Conservation (phyloP, 2,888 invertebrate genomes). For the Macrophya alboannulata region DNA sequence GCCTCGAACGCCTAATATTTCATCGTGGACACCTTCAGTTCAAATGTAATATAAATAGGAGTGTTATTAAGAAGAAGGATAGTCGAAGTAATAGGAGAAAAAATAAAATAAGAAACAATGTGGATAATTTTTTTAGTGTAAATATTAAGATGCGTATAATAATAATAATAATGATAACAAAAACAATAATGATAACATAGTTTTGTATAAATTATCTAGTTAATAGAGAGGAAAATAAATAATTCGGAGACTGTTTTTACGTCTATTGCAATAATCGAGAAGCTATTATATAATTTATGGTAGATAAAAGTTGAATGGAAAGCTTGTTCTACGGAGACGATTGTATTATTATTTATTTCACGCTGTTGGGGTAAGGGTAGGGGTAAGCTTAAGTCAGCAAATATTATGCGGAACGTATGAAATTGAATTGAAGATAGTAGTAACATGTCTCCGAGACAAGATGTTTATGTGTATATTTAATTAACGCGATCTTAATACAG, state of each 20-base stretch:
- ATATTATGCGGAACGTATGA: not conserved
- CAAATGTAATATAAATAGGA: slow-evolving; percentile 37
- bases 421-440: not conserved
- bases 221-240: slow-evolving; percentile 48
- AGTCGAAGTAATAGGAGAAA: not conserved
- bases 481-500: not conserved
- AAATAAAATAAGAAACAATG: not conserved
- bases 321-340: not conserved
- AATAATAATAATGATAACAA: slow-evolving; percentile 25
- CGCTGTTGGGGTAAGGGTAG: not conserved
- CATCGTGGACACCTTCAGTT: slow-evolving; percentile 30
- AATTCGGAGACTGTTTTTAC: slow-evolving; percentile 56
- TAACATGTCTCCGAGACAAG: not conserved
- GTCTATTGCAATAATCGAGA: slow-evolving; percentile 60
- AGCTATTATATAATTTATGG: slow-evolving; percentile 59
- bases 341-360: slow-evolving; percentile 23
- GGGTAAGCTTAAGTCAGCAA: not conserved
- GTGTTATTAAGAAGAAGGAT: slow-evolving; percentile 50
- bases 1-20: slow-evolving; percentile 14
- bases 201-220: slow-evolving; percentile 43
- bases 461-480: not conserved
- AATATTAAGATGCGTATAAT: slow-evolving; percentile 55
- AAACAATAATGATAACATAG: not conserved
- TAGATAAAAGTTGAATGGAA: slow-evolving; percentile 46
- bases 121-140: slow-evolving; percentile 54